Evolutionary conservation across 2,797 vertebrate species (phyloP), one percentile per base, ranked within the genome.

Genomic region (Pristis pectinata): DNA sequence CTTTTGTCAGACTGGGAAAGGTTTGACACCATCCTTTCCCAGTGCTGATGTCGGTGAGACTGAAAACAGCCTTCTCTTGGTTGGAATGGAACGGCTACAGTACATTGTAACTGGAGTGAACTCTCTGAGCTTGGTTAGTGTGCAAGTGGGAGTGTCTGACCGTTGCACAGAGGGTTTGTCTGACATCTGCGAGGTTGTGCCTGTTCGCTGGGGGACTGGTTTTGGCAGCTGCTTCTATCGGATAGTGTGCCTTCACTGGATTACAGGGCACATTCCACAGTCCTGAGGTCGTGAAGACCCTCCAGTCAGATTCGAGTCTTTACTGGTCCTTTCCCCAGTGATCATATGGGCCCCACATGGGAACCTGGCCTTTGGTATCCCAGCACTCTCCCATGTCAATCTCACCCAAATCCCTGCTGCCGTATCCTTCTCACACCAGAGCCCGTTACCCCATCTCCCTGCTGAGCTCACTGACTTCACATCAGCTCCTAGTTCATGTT

Each of bases 231-330:
- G 22, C 41, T 27, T 22, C 5, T 83, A 22, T 44, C 49, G 41
- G 22, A 19, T 24, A 49, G 24, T 53, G 2, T 53, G 44, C 80
- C 80, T 80, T 83, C 80, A 24, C 9, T 53, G 9, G 22, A 49
- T 83, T 53, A 83, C 80, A 83, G 80, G 80, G 80, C 41, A 83
- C 41, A 83, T 83, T 49, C 80, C 80, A 83, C 19, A 83, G 80
- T 15, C 22, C 4, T 44, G 80, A 27, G 80, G 80, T 83, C 19
- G 49, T 53, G 80, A 6, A 49, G 44, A 49, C 17, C 24, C 49
- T 79, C 17, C 80, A 24, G 41, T 83, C 80, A 0, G 8, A 41
- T 41, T 41, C 15, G 70, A 30, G 70, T 24, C 24, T 72, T 72
- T 24, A 70, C 70, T n/a, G 34, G 1, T 77, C 44, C 9, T 11